Percentiles rank a stretch among this genome's conserved stretches.
Evolutionary conservation across 2,797 vertebrate species (phyloP).

Genomic region (Hybognathus amarus): DNA sequence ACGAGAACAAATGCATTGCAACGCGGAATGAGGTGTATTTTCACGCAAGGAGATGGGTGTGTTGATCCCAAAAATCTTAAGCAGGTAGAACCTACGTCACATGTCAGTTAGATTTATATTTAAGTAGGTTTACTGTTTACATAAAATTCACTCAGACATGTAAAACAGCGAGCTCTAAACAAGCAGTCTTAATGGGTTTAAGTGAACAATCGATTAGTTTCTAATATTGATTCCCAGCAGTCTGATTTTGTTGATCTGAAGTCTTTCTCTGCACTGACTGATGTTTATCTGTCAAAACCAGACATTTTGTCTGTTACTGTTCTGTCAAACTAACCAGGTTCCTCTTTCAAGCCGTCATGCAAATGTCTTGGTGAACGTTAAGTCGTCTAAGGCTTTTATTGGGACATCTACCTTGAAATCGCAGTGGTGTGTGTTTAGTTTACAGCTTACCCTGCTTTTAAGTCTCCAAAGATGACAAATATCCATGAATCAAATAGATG

Average conservation of each 20-base stretch:
- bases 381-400: conserved; percentile 6
- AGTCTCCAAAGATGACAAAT: conserved; percentile 10
- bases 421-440: conserved; percentile 4
- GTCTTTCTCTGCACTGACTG: not conserved
- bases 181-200: not conserved
- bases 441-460: not conserved
- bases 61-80: conserved; percentile 51
- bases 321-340: not conserved
- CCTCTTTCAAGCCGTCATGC: conserved; percentile 16
- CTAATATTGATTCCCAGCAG: not conserved
- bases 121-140: not conserved
- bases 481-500: not conserved
- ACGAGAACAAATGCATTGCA: not conserved
- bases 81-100: not conserved
- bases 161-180: not conserved
- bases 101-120: not conserved
- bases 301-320: not conserved
- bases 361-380: conserved; percentile 1
- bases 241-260: conserved; percentile 10
- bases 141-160: not conserved
- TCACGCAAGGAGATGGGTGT: conserved; percentile 38
- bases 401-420: not conserved
- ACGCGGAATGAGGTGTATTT: conserved; percentile 6
- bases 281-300: conserved; percentile 30
- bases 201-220: not conserved